Percentiles rank a stretch among this genome's conserved stretches.
Evolutionary conservation across 2,797 vertebrate genomes (phyloP).

Genomic region (Anguilla megastoma): DNA sequence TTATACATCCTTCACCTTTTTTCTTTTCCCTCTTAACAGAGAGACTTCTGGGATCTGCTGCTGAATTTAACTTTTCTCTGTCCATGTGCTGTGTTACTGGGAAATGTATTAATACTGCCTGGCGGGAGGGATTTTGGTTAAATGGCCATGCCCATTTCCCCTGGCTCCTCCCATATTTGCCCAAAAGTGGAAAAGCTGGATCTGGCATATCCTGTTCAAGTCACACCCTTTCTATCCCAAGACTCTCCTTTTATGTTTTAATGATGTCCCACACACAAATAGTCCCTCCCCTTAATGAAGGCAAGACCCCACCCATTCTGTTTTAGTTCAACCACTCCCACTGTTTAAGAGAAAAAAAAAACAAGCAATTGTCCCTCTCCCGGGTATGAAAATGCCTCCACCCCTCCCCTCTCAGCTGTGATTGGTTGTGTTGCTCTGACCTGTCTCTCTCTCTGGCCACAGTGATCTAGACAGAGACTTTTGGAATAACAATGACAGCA

Average conservation of each 20-base stretch:
- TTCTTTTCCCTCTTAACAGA: conserved; percentile 12
- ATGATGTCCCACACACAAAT: background rate
- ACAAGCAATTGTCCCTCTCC: conserved; percentile 16
- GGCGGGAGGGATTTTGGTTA: conserved; percentile 37
- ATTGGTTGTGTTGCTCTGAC: conserved; percentile 86
- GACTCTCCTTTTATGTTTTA: background rate
- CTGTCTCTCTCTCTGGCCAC: conserved; percentile 90
- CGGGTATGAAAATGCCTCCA: conserved; percentile 41
- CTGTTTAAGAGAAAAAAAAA: conserved; percentile 9
- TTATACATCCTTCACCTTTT: conserved; percentile 23
- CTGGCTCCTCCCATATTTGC: background rate
- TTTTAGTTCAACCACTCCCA: conserved; percentile 63
- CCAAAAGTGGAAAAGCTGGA: conserved; percentile 35
- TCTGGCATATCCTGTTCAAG: conserved; percentile 40
- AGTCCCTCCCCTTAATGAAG: conserved; percentile 15
- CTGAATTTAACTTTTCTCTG: conserved; percentile 15
- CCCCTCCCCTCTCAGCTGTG: conserved; percentile 70
- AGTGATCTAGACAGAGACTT: conserved; percentile 99
- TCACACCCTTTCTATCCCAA: conserved; percentile 16
- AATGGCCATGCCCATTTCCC: conserved; percentile 44
- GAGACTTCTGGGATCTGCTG: background rate
- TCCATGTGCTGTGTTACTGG: conserved; percentile 19
- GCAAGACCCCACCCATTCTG: conserved; percentile 21
- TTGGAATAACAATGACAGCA: conserved; percentile 99
- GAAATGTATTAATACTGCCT: background rate